Conservation (phyloP, 2,113 vertebrate species). For the Siphamia tubifer region DNA sequence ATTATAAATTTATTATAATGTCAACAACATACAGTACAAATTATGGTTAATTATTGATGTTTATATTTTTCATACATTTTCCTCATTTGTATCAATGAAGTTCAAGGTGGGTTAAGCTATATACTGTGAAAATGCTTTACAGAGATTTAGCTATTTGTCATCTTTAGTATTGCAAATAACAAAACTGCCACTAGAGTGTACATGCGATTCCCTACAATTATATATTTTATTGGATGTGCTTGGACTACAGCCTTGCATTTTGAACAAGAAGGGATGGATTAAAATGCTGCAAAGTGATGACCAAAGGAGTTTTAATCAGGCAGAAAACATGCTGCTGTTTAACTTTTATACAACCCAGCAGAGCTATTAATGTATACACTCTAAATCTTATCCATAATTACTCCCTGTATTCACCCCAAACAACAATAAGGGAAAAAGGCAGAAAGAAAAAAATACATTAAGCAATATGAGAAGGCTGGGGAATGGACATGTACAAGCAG, state of each 20-base stretch:
- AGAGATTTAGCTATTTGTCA: background rate
- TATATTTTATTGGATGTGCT: background rate
- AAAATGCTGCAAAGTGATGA: conserved; percentile 21
- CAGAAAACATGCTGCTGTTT: conserved; percentile 43
- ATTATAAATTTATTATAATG: too few species aligned
- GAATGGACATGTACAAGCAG: too few species aligned
- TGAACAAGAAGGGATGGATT: conserved; percentile 25
- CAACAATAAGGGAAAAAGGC: background rate
- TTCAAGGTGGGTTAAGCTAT: background rate
- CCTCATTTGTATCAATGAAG: background rate
- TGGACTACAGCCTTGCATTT: background rate
- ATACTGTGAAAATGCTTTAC: background rate
- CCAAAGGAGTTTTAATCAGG: conserved; percentile 59
- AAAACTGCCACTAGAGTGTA: background rate
- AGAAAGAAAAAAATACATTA: background rate
- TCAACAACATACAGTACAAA: too few species aligned
- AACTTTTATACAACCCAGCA: conserved; percentile 46
- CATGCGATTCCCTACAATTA: background rate
- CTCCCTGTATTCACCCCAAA: conserved; percentile 22
- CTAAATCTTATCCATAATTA: conserved; percentile 40
- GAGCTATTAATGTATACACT: conserved; percentile 52
- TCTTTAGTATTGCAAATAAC: background rate
- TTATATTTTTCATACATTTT: background rate
- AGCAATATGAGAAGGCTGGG: too few species aligned
- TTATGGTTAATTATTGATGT: too few species aligned